phyloP scores from a whole-genome alignment of 30 jellyfish, hydroid and myxozoan species.

The Chrysaora quinquecirrha region DNA sequence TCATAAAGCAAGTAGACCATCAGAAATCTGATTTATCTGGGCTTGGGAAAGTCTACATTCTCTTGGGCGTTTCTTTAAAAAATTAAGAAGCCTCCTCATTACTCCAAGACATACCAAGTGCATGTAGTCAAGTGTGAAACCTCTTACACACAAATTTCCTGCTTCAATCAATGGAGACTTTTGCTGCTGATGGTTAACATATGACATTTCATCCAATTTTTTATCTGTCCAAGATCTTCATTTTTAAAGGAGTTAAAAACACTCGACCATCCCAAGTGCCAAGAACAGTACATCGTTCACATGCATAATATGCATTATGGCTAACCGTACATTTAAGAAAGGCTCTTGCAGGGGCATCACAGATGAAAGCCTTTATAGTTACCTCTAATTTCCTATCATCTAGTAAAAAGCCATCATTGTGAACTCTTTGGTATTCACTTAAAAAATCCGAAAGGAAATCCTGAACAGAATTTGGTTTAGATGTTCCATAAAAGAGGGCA shows the following conservation, averaged over 20 bases:
- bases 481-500: constrained; percentile 44
- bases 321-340: constrained; percentile 36
- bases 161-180: constrained; percentile 9
- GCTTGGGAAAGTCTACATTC: constrained; percentile 21
- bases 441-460: constrained; percentile 20
- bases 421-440: constrained; percentile 12
- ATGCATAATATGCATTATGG: constrained; percentile 56
- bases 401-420: not conserved
- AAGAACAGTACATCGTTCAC: constrained; percentile 63
- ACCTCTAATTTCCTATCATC: constrained; percentile 3
- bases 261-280: constrained; percentile 49
- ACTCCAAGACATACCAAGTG: constrained; percentile 46
- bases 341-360: constrained; percentile 70
- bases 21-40: not conserved
- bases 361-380: not conserved
- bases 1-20: not conserved
- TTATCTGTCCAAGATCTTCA: not conserved
- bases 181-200: not conserved
- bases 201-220: not conserved
- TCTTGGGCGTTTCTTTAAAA: constrained; percentile 14
- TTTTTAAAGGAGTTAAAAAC: not conserved
- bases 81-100: constrained; percentile 9
- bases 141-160: not conserved
- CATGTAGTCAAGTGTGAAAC: constrained; percentile 52
- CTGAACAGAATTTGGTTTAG: constrained; percentile 18